phyloP scores from a whole-genome alignment of 1,140 invertebrate species.

The Drosophila ficusphila region DNA sequence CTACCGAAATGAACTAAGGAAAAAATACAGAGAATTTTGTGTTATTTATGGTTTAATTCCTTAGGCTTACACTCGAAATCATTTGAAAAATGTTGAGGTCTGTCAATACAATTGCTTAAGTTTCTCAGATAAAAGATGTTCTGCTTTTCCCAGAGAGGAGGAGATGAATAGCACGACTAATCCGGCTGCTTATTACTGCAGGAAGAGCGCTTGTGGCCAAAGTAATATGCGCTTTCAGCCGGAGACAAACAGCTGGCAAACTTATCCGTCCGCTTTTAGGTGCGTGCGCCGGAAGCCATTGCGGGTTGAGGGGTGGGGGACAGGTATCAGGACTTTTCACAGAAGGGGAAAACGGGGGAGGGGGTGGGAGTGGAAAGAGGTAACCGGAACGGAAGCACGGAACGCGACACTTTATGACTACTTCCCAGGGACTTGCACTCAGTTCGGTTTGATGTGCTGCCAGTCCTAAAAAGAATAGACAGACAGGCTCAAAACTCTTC shows the following conservation, averaged over 20 bases:
- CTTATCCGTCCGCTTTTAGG: conserved; percentile 17
- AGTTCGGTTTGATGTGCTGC: conserved; percentile 26
- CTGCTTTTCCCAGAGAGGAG: conserved; percentile 28
- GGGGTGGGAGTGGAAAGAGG: not conserved
- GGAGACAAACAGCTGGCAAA: conserved; percentile 47
- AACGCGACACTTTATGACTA: conserved; percentile 74
- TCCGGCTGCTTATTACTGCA: conserved; percentile 59
- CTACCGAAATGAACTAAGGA: not conserved
- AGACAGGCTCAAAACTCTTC: conserved; percentile 6
- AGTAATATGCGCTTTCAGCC: conserved; percentile 62
- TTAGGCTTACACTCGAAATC: not conserved
- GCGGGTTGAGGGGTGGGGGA: conserved; percentile 46
- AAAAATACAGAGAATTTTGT: not conserved
- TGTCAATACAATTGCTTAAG: conserved; percentile 40
- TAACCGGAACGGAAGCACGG: conserved; percentile 47
- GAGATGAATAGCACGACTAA: conserved; percentile 48
- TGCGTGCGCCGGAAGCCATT: conserved; percentile 75
- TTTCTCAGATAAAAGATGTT: conserved; percentile 2
- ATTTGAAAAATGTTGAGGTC: too few species aligned
- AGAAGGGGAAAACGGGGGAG: conserved; percentile 1
- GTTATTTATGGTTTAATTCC: not conserved
- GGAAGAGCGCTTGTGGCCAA: conserved; percentile 47
- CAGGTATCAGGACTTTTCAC: conserved; percentile 37
- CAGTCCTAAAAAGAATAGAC: conserved; percentile 29
- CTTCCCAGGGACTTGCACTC: conserved; percentile 33